Conservation (phyloP, 2,113 vertebrate species). For the Parus major region DNA sequence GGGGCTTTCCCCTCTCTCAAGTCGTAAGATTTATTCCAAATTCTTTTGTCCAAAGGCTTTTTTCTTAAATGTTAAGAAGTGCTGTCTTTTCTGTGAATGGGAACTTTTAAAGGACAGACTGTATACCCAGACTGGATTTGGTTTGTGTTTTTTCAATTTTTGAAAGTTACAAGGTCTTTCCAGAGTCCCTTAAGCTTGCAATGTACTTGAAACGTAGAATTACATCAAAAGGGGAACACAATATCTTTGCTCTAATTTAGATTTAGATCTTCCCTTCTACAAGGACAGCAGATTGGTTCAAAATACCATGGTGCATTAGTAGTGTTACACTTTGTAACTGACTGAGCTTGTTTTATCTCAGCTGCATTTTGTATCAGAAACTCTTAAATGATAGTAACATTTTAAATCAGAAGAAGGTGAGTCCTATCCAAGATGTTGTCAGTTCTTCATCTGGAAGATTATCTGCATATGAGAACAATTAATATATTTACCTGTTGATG, state of each 20-base stretch:
- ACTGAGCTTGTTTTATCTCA: neutral
- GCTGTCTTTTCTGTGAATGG: neutral
- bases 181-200: neutral
- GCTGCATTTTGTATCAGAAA: neutral
- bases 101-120: neutral
- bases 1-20: neutral
- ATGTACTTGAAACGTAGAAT: neutral
- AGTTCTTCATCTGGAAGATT: neutral
- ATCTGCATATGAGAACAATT: neutral
- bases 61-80: neutral
- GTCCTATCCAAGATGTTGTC: neutral
- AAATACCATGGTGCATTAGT: neutral
- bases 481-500: neutral
- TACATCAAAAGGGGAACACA: neutral
- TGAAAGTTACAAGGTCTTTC: neutral
- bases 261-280: neutral
- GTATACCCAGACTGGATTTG: neutral
- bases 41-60: neutral
- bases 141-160: neutral
- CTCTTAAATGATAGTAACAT: fast-evolving
- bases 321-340: neutral
- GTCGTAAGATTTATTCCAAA: neutral
- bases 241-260: neutral
- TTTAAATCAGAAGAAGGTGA: neutral
- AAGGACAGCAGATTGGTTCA: neutral